These are phyloP conservation scores for Eulemur mongoz DNA, from an alignment of 2,797 vertebrate species.

Conservation along the genomic window DNA sequence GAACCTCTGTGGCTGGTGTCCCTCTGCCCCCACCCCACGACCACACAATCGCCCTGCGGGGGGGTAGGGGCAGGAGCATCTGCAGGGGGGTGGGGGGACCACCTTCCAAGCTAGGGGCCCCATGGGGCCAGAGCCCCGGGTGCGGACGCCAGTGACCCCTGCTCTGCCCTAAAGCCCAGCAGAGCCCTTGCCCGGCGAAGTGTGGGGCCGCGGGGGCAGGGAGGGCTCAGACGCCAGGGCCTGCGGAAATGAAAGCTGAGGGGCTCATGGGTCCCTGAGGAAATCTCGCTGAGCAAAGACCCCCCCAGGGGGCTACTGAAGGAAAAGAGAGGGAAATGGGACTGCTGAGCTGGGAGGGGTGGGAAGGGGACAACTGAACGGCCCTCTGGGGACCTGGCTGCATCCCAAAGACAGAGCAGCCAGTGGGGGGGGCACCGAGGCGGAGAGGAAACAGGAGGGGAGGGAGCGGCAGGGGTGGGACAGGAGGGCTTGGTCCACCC, in stretches of 20 bases:
- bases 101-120: neutral
- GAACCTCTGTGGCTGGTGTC: too few species aligned
- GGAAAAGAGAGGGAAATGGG: neutral
- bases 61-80: neutral
- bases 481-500: fast-evolving
- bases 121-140: neutral
- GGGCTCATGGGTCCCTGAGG: too few species aligned
- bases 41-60: fast-evolving
- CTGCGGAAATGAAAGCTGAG: neutral
- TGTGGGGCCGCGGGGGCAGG: fast-evolving
- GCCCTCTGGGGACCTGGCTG: neutral
- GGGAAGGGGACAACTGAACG: fast-evolving
- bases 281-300: neutral
- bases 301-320: too few species aligned
- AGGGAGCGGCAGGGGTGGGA: neutral
- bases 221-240: neutral
- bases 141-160: neutral
- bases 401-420: neutral
- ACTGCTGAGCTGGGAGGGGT: fast-evolving
- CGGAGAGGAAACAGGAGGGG: neutral
- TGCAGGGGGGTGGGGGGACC: too few species aligned
- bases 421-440: neutral
- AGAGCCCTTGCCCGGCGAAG: fast-evolving
- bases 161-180: fast-evolving
- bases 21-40: neutral